Percentiles rank a stretch among this genome's conserved stretches.
Conservation (phyloP, 2,888 invertebrate species). For the Abrostola triplasia region DNA sequence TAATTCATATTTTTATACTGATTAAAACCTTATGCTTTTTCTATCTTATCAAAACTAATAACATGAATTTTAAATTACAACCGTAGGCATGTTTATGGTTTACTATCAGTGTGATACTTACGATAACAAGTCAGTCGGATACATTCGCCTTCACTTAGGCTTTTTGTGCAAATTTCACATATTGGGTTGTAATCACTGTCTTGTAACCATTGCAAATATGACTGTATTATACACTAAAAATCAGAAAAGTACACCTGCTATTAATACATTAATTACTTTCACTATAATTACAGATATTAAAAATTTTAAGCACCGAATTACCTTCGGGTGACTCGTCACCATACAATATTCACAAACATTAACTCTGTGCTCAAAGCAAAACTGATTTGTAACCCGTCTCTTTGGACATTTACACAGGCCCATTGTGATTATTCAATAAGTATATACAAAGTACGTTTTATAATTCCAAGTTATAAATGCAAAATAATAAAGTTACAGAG, state of each 20-base stretch:
- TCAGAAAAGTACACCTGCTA: constrained; percentile 8
- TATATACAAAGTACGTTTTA: constrained; percentile 21
- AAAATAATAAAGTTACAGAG: constrained; percentile 32
- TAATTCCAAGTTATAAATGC: constrained; percentile 26
- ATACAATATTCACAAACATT: constrained; percentile 99
- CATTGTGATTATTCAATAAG: constrained; percentile 88
- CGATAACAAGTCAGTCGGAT: constrained; percentile 97
- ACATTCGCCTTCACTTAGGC: constrained; percentile 94
- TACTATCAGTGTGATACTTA: constrained; percentile 84
- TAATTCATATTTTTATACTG: too few relatives aligned
- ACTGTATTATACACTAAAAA: constrained; percentile 98
- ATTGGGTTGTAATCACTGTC: constrained; percentile 99
- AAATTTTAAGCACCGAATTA: constrained; percentile 75
- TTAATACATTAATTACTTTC: constrained; percentile 19
- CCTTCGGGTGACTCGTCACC: constrained; percentile 98
- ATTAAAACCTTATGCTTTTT: too few relatives aligned
- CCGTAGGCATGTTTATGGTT: constrained; percentile 1
- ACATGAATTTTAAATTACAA: constrained; percentile 29
- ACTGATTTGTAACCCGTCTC: constrained; percentile 98
- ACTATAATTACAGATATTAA: constrained; percentile 20
- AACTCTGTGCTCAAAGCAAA: constrained; percentile 99
- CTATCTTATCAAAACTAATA: constrained; percentile 1
- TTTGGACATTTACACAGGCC: constrained; percentile 99
- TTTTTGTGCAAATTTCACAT: constrained; percentile 96
- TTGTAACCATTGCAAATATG: constrained; percentile 99